These are phyloP conservation scores for Atta cephalotes DNA, from an alignment of 1,140 invertebrate genomes.

Conservation along the genomic window DNA sequence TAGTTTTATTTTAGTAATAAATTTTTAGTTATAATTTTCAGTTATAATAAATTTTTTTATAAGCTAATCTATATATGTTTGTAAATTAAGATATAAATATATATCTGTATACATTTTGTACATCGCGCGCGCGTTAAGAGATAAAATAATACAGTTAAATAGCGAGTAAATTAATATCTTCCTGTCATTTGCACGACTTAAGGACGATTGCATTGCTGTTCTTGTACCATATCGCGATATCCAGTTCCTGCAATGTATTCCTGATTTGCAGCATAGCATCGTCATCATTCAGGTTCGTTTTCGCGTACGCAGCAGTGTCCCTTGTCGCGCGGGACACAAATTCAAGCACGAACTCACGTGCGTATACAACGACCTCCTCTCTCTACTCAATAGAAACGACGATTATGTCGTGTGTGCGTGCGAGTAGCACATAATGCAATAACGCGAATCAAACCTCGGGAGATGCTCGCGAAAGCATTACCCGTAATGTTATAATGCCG, in stretches of 20 bases:
- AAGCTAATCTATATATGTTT: not conserved
- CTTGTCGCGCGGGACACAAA: constrained; percentile 53
- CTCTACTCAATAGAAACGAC: constrained; percentile 26
- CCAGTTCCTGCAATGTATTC: constrained; percentile 20
- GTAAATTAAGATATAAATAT: not conserved
- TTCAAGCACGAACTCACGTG: constrained; percentile 54
- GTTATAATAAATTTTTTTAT: not conserved
- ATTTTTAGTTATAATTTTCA: not conserved
- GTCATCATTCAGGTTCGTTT: constrained; percentile 54
- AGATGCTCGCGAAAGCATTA: constrained; percentile 71
- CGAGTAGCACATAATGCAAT: constrained; percentile 66
- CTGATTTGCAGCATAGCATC: constrained; percentile 41
- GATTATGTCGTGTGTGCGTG: constrained; percentile 52
- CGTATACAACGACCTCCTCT: constrained; percentile 37
- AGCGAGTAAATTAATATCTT: constrained; percentile 1
- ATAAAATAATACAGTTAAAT: not conserved
- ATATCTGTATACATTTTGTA: not conserved
- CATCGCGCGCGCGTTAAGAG: not conserved
- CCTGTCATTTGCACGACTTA: constrained; percentile 1
- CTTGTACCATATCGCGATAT: constrained; percentile 36
- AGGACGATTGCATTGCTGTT: not conserved
- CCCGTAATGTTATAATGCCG: constrained; percentile 70
- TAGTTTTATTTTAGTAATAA: not conserved
- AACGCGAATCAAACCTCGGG: constrained; percentile 66
- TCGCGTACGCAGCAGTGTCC: constrained; percentile 40